Evolutionary conservation across 2,888 invertebrate species (phyloP), one percentile per base, ranked within the genome.

Genomic region (Aporophyla lueneburgensis): DNA sequence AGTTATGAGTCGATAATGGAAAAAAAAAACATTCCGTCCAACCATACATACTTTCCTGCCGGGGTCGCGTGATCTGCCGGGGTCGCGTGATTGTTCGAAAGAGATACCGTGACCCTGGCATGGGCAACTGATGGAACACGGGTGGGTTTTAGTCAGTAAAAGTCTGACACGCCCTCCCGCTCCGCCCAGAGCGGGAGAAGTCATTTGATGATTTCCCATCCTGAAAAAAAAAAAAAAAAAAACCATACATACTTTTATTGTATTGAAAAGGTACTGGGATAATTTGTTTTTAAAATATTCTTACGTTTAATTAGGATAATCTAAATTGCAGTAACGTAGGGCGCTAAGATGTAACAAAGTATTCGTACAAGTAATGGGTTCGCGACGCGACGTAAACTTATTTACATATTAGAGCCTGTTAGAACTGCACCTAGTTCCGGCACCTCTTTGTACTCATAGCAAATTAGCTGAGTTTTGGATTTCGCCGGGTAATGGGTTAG

Each of bases 361-460:
- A 53, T 70, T 71, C 43, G 73, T 62, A 71, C 63, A 51, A 72
- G 59, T 83, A 68, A 79, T 67, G 59, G 56, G 33, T 61, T 74
- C 63, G 58, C 63, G 58, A 70, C 63, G 58, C 63, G 58, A 70
- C 43, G 68, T 71, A 58, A 81, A 71, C 76, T 76, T 81, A 87
- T 83, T 85, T 81, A 75, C 85, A 78, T 79, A 74, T 74, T 79
- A 68, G 71, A 81, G 63, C 53, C 65, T 53, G 69, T 72, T 63
- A 54, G 53, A 24, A 59, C 59, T 79, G 70, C 59, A 51, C 67
- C 51, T 71, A 46, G 51, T 66, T 56, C 16, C 58, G 56, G 43
- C 58, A 27, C 27, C 40, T 71, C 43, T 62, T 69, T 53, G 73
- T 69, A 62, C 59, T 76, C 61, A 51, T 61, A 71, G 33, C 56